Percentiles rank a stretch among this genome's conserved stretches.
Conservation (phyloP, 2,113 vertebrate species). For the Tyto alba region DNA sequence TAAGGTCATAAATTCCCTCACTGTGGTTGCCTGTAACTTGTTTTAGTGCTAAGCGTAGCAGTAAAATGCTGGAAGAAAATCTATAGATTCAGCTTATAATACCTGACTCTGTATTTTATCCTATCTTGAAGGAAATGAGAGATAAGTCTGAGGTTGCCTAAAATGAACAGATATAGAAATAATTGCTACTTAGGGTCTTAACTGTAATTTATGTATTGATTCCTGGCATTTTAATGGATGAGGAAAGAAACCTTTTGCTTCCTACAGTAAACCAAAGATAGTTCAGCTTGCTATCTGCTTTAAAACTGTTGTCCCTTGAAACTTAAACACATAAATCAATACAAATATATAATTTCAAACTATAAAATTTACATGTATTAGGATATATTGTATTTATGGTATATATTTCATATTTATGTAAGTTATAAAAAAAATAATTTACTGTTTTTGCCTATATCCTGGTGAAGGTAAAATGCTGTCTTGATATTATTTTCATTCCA, state of each 20-base stretch:
- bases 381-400: background rate
- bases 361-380: background rate
- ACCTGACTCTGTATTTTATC: slow-evolving; percentile 28
- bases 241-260: slow-evolving; percentile 20
- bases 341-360: background rate
- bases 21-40: background rate
- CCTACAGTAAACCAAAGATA: background rate
- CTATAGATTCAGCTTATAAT: slow-evolving; percentile 34
- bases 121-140: slow-evolving; percentile 41
- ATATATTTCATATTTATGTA: background rate
- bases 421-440: background rate
- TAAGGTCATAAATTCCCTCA: slow-evolving; percentile 50
- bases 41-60: slow-evolving; percentile 39
- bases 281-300: background rate
- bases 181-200: slow-evolving; percentile 55
- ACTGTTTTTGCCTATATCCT: background rate
- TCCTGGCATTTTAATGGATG: slow-evolving; percentile 37
- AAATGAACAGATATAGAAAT: slow-evolving; percentile 28
- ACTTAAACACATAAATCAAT: background rate
- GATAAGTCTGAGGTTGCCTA: slow-evolving; percentile 24
- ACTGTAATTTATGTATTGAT: slow-evolving; percentile 41
- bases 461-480: background rate
- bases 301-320: background rate
- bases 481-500: background rate
- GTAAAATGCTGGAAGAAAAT: slow-evolving; percentile 32